A percentile compares a stretch with the other conserved stretches of the same genome.
These are phyloP conservation scores for Drosophila pachea DNA, from an alignment of 1,140 invertebrate species.

Conservation along the genomic window DNA sequence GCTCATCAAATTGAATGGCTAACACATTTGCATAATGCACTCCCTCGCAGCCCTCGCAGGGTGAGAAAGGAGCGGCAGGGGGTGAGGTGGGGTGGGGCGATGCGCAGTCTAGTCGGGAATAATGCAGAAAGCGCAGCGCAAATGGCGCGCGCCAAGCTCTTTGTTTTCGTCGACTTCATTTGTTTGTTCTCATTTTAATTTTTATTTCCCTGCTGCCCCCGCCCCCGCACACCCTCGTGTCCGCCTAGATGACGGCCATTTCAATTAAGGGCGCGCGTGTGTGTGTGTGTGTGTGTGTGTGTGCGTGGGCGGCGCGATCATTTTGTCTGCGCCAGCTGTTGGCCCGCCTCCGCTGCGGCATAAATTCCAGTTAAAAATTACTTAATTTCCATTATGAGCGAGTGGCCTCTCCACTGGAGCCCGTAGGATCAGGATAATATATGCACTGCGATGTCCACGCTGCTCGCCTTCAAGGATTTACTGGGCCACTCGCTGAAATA, in stretches of 20 bases:
- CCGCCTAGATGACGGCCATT: constrained; percentile 28
- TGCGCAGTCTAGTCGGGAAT: background rate
- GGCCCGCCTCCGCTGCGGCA: constrained; percentile 5
- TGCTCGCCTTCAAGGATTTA: too few species aligned
- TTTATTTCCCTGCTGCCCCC: background rate
- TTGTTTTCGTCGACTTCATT: constrained; percentile 17
- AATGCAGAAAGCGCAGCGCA: constrained; percentile 38
- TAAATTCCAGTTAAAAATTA: constrained; percentile 12
- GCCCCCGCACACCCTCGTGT: background rate
- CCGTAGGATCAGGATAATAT: too few species aligned
- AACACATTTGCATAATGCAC: constrained; percentile 57
- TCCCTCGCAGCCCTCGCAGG: constrained; percentile 21
- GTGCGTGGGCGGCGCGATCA: background rate
- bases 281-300: background rate
- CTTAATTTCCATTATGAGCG: constrained; percentile 10
- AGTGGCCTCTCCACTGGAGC: background rate
- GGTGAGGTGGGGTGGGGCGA: background rate
- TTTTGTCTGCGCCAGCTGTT: background rate
- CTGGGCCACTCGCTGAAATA: too few species aligned
- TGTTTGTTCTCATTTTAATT: background rate
- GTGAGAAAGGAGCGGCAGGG: background rate
- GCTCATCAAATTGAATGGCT: constrained; percentile 68
- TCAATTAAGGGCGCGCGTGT: constrained; percentile 50
- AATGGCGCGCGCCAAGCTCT: constrained; percentile 51
- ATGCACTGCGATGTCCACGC: too few species aligned